Conservation (phyloP, 2,797 vertebrate species). For the Sphenodon punctatus region DNA sequence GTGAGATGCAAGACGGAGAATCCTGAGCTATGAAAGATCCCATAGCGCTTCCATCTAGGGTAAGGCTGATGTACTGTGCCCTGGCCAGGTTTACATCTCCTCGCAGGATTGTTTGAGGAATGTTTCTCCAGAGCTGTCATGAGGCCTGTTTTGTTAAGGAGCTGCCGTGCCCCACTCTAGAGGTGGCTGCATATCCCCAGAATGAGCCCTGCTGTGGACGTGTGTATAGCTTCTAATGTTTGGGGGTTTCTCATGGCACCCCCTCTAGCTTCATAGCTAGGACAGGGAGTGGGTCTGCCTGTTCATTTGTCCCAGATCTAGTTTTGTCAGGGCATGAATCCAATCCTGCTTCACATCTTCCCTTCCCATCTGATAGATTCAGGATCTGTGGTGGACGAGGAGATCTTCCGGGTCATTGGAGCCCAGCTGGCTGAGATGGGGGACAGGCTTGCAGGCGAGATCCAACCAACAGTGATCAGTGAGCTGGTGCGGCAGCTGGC, state of each 20-base stretch:
- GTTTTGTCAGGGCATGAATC: not conserved
- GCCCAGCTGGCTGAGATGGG: conserved; percentile 69
- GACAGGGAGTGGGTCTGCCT: too few species aligned
- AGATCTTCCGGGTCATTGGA: conserved; percentile 64
- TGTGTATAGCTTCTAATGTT: too few species aligned
- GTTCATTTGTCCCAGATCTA: not conserved
- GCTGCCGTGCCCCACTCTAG: not conserved
- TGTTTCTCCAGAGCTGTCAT: not conserved
- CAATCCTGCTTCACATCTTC: not conserved
- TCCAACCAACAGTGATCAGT: conserved; percentile 51
- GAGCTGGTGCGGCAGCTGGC: conserved; percentile 48
- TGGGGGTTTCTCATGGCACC: too few species aligned
- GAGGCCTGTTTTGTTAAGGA: not conserved
- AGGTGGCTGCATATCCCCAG: not conserved
- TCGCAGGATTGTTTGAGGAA: not conserved
- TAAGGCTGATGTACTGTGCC: not conserved
- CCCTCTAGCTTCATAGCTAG: too few species aligned
- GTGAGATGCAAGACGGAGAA: not conserved
- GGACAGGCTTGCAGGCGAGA: conserved; percentile 67
- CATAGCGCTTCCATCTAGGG: not conserved
- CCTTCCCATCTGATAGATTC: not conserved
- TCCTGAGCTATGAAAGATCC: not conserved
- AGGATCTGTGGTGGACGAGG: conserved; percentile 53
- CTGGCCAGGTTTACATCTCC: not conserved
- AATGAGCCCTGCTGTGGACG: rapidly evolving